Conservation (phyloP, 2,797 vertebrate species). For the Moxostoma hubbsi region DNA sequence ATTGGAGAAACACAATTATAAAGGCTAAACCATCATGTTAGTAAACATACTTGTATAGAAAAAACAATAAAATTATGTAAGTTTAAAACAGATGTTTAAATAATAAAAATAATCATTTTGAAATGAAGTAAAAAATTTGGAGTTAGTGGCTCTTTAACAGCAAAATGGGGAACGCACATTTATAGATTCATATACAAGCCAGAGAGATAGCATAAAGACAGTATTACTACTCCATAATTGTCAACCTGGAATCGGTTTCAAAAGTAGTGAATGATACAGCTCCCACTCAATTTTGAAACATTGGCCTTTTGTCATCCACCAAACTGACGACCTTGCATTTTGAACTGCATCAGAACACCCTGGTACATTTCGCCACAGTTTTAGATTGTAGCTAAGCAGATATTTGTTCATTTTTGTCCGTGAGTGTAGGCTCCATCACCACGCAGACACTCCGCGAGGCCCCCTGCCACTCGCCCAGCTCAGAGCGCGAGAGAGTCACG, state of each 20-base stretch:
- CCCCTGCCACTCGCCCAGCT: constrained; percentile 50
- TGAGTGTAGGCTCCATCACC: constrained; percentile 61
- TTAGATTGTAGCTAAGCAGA: constrained; percentile 61
- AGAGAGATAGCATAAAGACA: constrained; percentile 62
- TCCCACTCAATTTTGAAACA: constrained; percentile 23
- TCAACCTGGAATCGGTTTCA: constrained; percentile 68
- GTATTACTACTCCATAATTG: constrained; percentile 41
- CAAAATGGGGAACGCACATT: constrained; percentile 75
- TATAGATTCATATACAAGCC: constrained; percentile 68
- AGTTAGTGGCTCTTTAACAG: constrained; percentile 79
- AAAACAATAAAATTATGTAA: constrained; percentile 73
- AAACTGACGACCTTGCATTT: constrained; percentile 59
- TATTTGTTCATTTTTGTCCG: constrained; percentile 68
- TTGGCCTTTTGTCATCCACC: constrained; percentile 54
- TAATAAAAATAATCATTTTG: constrained; percentile 73
- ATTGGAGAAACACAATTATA: constrained; percentile 52
- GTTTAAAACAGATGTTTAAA: constrained; percentile 77
- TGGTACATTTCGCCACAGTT: background rate
- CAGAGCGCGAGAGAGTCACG: constrained; percentile 22
- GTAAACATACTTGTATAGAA: constrained; percentile 60
- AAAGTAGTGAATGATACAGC: constrained; percentile 64
- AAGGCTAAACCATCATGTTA: constrained; percentile 76
- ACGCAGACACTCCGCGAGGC: background rate
- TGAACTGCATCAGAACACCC: constrained; percentile 23
- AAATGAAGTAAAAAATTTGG: constrained; percentile 53